phyloP scores from a whole-genome alignment of 2,888 invertebrate genomes.

The Quadroppia sp. region DNA sequence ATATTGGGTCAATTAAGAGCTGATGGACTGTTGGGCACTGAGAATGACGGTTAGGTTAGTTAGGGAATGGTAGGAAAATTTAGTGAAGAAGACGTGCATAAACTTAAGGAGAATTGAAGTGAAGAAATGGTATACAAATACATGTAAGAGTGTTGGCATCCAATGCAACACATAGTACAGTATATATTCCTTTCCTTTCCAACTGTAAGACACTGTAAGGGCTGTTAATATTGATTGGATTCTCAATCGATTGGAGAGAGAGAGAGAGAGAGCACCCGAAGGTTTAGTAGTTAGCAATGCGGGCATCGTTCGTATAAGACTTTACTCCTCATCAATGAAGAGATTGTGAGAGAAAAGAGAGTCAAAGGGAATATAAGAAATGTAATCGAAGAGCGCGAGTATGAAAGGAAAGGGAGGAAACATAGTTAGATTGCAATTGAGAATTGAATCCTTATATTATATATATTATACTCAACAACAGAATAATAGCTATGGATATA shows the following conservation, averaged over 20 bases:
- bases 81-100: conserved; percentile 4
- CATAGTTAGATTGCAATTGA: conserved; percentile 26
- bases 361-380: background rate
- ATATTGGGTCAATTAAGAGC: background rate
- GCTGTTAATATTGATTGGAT: background rate
- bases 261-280: background rate
- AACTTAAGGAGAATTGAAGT: background rate
- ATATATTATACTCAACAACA: conserved; percentile 17
- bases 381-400: background rate
- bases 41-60: background rate
- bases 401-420: conserved; percentile 1
- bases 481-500: conserved; percentile 29
- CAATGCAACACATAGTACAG: conserved; percentile 7
- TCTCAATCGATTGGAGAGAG: background rate
- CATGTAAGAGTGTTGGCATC: background rate
- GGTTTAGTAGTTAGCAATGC: conserved; percentile 13
- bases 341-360: conserved; percentile 26
- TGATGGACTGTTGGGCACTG: background rate
- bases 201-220: background rate
- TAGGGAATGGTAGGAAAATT: background rate
- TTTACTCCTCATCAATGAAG: conserved; percentile 22
- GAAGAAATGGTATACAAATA: conserved; percentile 21
- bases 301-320: conserved; percentile 8
- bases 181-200: background rate
- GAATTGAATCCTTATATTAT: conserved; percentile 22